phyloP scores from a whole-genome alignment of 1,140 invertebrate species.

The Campoletis sonorensis region DNA sequence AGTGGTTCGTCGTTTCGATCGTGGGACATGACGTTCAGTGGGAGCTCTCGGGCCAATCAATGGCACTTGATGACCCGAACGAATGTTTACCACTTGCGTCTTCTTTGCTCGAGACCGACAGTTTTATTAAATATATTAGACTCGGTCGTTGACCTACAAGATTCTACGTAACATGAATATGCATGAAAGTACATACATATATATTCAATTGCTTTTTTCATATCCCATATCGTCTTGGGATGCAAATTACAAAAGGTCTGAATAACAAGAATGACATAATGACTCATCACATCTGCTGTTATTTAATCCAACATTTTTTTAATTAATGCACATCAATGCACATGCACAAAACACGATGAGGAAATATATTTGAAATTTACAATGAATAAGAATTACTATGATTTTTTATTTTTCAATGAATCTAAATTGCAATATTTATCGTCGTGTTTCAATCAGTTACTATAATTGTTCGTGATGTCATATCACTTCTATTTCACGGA shows the following conservation, averaged over 20 bases:
- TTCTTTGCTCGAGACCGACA: slow-evolving; percentile 58
- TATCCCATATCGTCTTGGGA: neutral
- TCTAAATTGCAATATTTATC: too few relatives aligned
- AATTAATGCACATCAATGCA: neutral
- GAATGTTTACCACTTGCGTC: slow-evolving; percentile 56
- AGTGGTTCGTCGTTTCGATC: slow-evolving; percentile 49
- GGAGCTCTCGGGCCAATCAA: slow-evolving; percentile 58
- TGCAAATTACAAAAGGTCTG: neutral
- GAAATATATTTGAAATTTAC: too few relatives aligned
- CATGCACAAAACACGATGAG: too few relatives aligned
- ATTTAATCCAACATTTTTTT: neutral
- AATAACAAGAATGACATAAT: neutral
- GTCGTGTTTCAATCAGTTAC: too few relatives aligned
- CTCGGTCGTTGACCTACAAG: slow-evolving; percentile 59
- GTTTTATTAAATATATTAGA: slow-evolving; percentile 68
- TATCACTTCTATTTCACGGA: too few relatives aligned
- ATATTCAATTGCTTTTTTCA: too few relatives aligned
- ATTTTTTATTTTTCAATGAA: too few relatives aligned
- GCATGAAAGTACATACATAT: neutral
- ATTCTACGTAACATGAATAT: neutral
- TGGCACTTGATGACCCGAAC: slow-evolving; percentile 63
- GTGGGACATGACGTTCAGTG: neutral
- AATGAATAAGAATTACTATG: too few relatives aligned
- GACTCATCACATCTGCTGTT: neutral
- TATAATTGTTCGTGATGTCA: too few relatives aligned